phyloP scores from a whole-genome alignment of 1,140 invertebrate species.

The Homarus americanus region DNA sequence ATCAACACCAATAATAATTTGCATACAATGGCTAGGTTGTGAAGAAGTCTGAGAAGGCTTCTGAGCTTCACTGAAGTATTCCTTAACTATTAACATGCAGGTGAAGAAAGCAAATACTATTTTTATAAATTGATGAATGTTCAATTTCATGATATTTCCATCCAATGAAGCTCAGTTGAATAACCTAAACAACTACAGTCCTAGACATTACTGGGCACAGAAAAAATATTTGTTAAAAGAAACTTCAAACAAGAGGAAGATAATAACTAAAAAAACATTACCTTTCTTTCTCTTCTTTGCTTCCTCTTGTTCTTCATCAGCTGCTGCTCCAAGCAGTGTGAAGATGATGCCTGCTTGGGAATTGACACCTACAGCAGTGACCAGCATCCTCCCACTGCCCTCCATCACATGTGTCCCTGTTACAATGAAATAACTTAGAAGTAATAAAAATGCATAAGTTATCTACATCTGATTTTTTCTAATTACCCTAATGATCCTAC shows the following conservation, averaged over 20 bases:
- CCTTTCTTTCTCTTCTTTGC: slow-evolving; percentile 97
- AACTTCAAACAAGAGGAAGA: not conserved
- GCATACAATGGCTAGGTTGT: slow-evolving; percentile 19
- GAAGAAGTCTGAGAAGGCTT: too few species aligned
- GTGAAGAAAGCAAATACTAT: not conserved
- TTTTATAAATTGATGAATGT: not conserved
- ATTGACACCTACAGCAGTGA: slow-evolving; percentile 98
- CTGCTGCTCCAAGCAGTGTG: slow-evolving; percentile 96
- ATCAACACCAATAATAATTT: slow-evolving; percentile 26
- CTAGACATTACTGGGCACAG: not conserved
- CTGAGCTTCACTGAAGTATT: slow-evolving; percentile 44
- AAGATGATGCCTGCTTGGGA: slow-evolving; percentile 99
- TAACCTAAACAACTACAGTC: not conserved
- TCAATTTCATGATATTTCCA: not conserved
- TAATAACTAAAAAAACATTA: slow-evolving; percentile 77
- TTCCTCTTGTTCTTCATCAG: slow-evolving; percentile 93
- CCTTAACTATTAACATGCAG: not conserved
- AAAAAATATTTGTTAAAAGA: not conserved
- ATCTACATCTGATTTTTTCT: too few species aligned
- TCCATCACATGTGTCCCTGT: slow-evolving; percentile 99
- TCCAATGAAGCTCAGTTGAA: slow-evolving; percentile 39
- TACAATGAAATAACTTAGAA: slow-evolving; percentile 67
- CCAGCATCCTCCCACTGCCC: slow-evolving; percentile 99
- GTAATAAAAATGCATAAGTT: too few species aligned
- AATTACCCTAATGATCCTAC: too few species aligned